Evolutionary conservation across 92 coral and sea anemone genomes (phyloP), one percentile per base, ranked within the genome.

Genomic region (Scolanthus callimorphus): DNA sequence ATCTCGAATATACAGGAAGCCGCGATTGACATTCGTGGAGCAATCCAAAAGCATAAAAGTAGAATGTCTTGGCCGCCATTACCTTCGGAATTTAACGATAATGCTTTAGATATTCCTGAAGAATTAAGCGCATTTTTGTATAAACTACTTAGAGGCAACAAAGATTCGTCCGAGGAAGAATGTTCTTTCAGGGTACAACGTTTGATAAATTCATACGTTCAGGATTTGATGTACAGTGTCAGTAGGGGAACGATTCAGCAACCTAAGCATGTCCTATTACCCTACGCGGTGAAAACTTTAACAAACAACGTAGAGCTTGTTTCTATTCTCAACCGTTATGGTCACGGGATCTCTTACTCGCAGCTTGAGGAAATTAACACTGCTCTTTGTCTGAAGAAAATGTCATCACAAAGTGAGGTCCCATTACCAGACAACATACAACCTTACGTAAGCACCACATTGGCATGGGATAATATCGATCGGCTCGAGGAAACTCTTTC

Each of bases 331-430:
- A 68, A 63, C 49, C 69, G 65, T 12, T 76, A 55, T 43, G 77
- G 84, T 1, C 84, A 77, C 49, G 84, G 84, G 26, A 27, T 77
- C 24, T 57, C 77, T 39, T 67, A 67, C 63, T 49, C 84, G 20
- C 84, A 60, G 21, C 27, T 68, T 3, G 80, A 72, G 39, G 70
- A 72, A 25, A 27, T 29, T 2, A n/a, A n/a, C n/a, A n/a, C n/a
- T n/a, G n/a, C n/a, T n/a, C 64, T 58, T 21, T 74, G 74, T 34
- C 67, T 69, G 4, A 65, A 77, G 58, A 70, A 63, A 51, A 20
- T 69, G 61, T 61, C 67, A 3, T 4, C 25, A 38, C 52, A 54
- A 46, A 50, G 34, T n/a, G 62, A 60, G 39, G 55, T 67, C 55
- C 27, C 58, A 20, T 29, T 76, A 8, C 77, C 63, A 27, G 59